Conservation (phyloP, 2,888 invertebrate genomes). For the Drosophila pseudotakahashii region DNA sequence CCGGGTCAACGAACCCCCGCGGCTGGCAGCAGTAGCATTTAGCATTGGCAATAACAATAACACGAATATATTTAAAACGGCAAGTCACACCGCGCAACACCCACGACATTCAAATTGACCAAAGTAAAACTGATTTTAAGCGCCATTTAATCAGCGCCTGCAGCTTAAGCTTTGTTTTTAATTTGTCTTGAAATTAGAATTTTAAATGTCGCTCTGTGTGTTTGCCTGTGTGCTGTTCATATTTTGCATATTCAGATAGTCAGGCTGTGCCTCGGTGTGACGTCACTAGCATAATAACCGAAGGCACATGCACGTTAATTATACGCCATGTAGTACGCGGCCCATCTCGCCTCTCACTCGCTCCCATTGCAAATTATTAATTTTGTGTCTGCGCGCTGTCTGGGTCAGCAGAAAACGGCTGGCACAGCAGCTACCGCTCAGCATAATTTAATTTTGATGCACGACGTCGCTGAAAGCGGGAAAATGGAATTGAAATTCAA, state of each 20-base stretch:
- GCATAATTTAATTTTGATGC: slow-evolving; percentile 79
- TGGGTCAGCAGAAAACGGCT: slow-evolving; percentile 69
- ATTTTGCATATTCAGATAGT: slow-evolving; percentile 68
- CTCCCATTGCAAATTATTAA: slow-evolving; percentile 67
- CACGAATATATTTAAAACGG: slow-evolving; percentile 30
- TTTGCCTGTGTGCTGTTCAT: slow-evolving; percentile 21
- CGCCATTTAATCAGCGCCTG: slow-evolving; percentile 76
- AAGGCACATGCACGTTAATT: slow-evolving; percentile 77
- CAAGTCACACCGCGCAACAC: slow-evolving; percentile 48
- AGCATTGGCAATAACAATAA: slow-evolving; percentile 27
- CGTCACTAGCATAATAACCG: slow-evolving; percentile 73
- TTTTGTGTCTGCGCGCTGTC: slow-evolving; percentile 78
- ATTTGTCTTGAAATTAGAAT: slow-evolving; percentile 79
- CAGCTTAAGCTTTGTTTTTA: slow-evolving; percentile 68
- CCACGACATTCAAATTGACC: slow-evolving; percentile 61
- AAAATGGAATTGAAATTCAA: slow-evolving; percentile 75
- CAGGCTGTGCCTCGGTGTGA: slow-evolving; percentile 51
- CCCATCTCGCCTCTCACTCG: slow-evolving; percentile 7
- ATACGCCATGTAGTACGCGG: slow-evolving; percentile 77
- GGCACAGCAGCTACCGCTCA: slow-evolving; percentile 53
- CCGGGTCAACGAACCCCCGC: slow-evolving; percentile 59
- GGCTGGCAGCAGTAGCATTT: slow-evolving; percentile 11
- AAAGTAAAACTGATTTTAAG: slow-evolving; percentile 63
- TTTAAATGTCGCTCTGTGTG: slow-evolving; percentile 63
- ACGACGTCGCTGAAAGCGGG: slow-evolving; percentile 53